Base-by-base conservation (phyloP, 35 echinoderm and acorn worm genomes). In the Acanthaster planci region DNA sequence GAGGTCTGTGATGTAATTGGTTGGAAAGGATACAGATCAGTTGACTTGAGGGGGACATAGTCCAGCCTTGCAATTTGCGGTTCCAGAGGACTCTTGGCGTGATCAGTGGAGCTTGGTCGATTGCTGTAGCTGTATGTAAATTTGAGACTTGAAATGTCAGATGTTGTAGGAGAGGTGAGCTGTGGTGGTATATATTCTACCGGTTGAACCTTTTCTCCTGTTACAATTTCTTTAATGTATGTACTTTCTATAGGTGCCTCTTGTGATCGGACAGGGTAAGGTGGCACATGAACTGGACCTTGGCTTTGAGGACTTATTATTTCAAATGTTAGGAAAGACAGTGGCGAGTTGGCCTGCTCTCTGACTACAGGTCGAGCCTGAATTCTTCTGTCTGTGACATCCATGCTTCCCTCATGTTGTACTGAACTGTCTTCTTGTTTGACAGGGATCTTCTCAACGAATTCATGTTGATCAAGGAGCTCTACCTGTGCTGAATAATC, bases 291-390 rank as follows among this genome's bases (percentile, higher is more conserved):
- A 26, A 72, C 64, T 10, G 26, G 23, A 72, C 30, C 64, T 72
- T 34, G 23, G 14, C 64, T 72, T 72, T 72, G 64, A 72, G 64
- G 64, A 26, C 64, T 72, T 19, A 72, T 72, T 31, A 34, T 31
- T 27, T 72, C 34, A 26, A 72, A 72, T 31, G 34, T 26, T 1
- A 72, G 80, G 60, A 38, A 56, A 54, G 55, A 36, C 7, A 88
- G 19, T 52, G 87, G 87, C 35, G 87, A 89, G 4, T 44, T 76
- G 15, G 80, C 80, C 34, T 79, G 79, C 8, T 89, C 87, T 55
- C 80, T 67, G 16, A 80, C 76, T 19, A 52, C 52, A 18, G 60
- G 80, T 34, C 21, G 35, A 21, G 38, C 38, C 56, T 83, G 81
- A 35, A 83, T n/a, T 83, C 51, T 34, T 21, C 79, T 44, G 32